These are phyloP conservation scores for Lasioglossum pauxillum DNA, from an alignment of 2,888 invertebrate species.

Conservation along the genomic window DNA sequence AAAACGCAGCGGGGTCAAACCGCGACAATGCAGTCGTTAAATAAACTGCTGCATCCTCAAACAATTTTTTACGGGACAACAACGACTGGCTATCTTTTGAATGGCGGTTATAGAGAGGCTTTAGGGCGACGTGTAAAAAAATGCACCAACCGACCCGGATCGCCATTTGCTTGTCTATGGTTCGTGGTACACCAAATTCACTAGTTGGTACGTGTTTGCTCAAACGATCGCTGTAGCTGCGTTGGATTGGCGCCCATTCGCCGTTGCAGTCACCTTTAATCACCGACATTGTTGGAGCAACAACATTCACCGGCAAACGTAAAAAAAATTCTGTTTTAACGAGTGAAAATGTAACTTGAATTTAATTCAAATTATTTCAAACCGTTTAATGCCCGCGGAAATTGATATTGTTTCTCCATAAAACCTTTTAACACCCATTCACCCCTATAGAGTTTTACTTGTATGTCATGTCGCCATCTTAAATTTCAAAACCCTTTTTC, in stretches of 20 bases:
- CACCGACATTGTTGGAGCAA: not conserved
- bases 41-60: constrained; percentile 53
- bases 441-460: too few species aligned
- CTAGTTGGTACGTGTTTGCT: constrained; percentile 17
- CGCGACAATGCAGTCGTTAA: constrained; percentile 58
- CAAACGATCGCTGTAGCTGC: not conserved
- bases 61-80: constrained; percentile 54
- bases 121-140: constrained; percentile 40
- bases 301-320: too few species aligned
- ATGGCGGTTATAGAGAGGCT: constrained; percentile 42
- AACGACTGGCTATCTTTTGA: constrained; percentile 34
- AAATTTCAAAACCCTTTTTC: too few species aligned
- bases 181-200: not conserved
- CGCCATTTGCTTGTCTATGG: constrained; percentile 29
- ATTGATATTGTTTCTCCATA: too few species aligned
- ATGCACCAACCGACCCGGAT: constrained; percentile 21
- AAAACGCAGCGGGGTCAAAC: constrained; percentile 36
- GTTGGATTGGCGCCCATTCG: not conserved
- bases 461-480: too few species aligned
- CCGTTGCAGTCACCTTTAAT: not conserved
- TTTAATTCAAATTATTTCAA: not conserved
- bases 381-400: too few species aligned
- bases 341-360: not conserved
- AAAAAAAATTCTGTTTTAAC: not conserved
- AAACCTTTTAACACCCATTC: too few species aligned